Conservation (phyloP, 1,140 invertebrate species). For the Penaeus indicus region DNA sequence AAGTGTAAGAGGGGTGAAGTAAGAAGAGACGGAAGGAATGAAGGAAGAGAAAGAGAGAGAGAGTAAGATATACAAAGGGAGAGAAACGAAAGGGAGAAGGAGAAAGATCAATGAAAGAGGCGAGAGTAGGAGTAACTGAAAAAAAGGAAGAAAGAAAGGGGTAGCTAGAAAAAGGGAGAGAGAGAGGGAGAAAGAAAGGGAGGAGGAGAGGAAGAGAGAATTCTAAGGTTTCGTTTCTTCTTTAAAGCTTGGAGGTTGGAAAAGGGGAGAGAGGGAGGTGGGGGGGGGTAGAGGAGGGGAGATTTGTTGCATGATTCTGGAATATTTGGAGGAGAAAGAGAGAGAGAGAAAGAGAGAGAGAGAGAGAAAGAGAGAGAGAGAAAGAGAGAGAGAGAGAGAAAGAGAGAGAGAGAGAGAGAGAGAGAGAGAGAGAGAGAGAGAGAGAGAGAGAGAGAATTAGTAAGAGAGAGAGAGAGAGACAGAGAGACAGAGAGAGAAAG, state of each 20-base stretch:
- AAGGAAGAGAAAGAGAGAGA: no score
- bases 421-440: neutral
- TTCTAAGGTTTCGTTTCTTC: neutral
- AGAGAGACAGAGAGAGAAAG: neutral
- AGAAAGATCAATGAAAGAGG: no score
- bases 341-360: neutral
- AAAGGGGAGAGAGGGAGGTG: conserved; percentile 3
- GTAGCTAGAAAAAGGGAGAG: no score
- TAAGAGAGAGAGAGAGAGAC: neutral
- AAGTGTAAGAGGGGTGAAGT: no score
- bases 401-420: neutral
- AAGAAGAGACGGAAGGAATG: no score
- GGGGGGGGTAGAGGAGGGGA: neutral
- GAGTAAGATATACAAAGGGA: no score
- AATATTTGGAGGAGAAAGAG: neutral
- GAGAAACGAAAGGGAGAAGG: no score
- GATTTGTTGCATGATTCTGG: neutral
- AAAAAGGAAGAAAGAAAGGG: no score
- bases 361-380: neutral
- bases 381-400: neutral
- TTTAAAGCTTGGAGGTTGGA: neutral
- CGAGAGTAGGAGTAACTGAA: no score
- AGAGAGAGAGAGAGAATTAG: neutral
- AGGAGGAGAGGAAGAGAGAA: no score
- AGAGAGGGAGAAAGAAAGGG: no score